Evolutionary conservation across 1,140 invertebrate genomes (phyloP).

Genomic region (Drosophila pandora): DNA sequence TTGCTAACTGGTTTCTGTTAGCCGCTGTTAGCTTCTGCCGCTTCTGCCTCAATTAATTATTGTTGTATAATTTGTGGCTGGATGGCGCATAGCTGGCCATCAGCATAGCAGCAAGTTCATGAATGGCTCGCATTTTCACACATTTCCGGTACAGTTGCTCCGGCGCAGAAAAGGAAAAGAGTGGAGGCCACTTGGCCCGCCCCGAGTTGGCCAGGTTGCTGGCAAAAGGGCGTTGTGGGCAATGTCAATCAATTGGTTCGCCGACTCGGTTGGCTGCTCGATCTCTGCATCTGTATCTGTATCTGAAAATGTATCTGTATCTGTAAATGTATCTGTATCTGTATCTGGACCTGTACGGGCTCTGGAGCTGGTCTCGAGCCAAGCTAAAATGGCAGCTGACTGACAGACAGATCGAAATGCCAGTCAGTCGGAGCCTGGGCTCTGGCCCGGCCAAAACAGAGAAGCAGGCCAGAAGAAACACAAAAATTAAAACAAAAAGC

Average conservation of each 20-base stretch:
- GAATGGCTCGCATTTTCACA: slow-evolving; percentile 65
- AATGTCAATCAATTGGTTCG: slow-evolving; percentile 81
- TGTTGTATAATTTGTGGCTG: slow-evolving; percentile 75
- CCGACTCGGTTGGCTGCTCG: slow-evolving; percentile 41
- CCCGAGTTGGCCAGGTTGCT: slow-evolving; percentile 19
- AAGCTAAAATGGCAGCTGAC: slow-evolving; percentile 79
- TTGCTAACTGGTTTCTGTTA: slow-evolving; percentile 26
- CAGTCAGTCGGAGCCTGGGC: slow-evolving; percentile 48
- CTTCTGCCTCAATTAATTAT: slow-evolving; percentile 76
- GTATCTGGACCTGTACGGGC: not conserved
- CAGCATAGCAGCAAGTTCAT: slow-evolving; percentile 44
- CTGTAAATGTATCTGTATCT: not conserved
- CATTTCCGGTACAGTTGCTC: slow-evolving; percentile 78
- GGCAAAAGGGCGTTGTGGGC: slow-evolving; percentile 75
- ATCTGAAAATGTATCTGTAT: not conserved
- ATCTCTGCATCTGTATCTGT: not conserved
- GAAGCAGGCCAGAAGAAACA: not conserved
- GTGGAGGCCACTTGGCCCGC: slow-evolving; percentile 22
- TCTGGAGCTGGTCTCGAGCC: slow-evolving; percentile 35
- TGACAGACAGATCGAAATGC: slow-evolving; percentile 80
- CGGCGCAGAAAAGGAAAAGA: slow-evolving; percentile 23
- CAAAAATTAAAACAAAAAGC: slow-evolving; percentile 3
- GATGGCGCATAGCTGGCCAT: slow-evolving; percentile 65
- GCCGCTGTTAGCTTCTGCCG: not conserved
- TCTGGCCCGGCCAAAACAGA: slow-evolving; percentile 10